A percentile compares a stretch with the other conserved stretches of the same genome.
Conservation (phyloP, 2,888 invertebrate species). For the Epsilonema sp. region DNA sequence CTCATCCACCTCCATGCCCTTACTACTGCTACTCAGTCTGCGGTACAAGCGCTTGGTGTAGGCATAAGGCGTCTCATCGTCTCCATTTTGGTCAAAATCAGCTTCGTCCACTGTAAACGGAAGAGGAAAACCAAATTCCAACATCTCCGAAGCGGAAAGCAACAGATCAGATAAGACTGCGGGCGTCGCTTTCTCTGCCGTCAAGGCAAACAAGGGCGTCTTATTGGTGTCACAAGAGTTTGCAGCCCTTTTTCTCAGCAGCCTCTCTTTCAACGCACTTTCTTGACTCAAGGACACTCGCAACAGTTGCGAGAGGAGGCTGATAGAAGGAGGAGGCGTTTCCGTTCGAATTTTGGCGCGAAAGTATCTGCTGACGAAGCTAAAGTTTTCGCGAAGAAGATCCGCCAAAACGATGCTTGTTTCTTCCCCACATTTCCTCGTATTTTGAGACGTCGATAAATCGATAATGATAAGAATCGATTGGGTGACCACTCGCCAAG, state of each 20-base stretch:
- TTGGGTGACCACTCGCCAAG: neutral
- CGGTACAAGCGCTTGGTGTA: neutral
- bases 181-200: too few relatives aligned
- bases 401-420: neutral
- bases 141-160: neutral
- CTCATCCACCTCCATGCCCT: too few relatives aligned
- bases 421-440: too few relatives aligned
- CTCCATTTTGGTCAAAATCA: too few relatives aligned
- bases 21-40: slow-evolving; percentile 17
- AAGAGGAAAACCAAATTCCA: neutral
- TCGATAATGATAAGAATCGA: neutral
- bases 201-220: too few relatives aligned
- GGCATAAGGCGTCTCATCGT: neutral
- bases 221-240: too few relatives aligned
- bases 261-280: neutral
- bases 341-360: neutral
- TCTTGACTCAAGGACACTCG: neutral
- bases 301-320: neutral
- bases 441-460: too few relatives aligned
- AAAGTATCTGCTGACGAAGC: neutral
- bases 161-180: neutral
- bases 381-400: neutral
- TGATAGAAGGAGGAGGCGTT: neutral
- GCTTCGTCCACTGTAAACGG: neutral
- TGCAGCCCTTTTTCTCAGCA: too few relatives aligned